A percentile compares a stretch with the other conserved stretches of the same genome.
These are phyloP conservation scores for Teleogryllus oceanicus DNA, from an alignment of 2,888 invertebrate species.

Conservation along the genomic window DNA sequence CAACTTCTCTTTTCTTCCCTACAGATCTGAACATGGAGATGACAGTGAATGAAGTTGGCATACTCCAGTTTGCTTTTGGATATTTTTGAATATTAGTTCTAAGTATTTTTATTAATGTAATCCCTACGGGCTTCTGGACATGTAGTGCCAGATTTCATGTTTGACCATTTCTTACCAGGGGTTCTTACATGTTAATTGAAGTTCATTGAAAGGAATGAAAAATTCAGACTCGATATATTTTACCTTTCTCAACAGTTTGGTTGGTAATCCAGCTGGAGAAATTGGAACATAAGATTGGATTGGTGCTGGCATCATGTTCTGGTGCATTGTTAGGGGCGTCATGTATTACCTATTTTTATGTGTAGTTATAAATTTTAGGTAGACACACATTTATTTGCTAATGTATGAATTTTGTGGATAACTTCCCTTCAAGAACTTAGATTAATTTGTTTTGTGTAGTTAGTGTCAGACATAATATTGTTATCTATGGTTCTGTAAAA, in stretches of 20 bases:
- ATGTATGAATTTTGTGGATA: not conserved
- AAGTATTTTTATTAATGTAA: not conserved
- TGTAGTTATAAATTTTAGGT: not conserved
- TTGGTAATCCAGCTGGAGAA: too few relatives aligned
- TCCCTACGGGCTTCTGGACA: too few relatives aligned
- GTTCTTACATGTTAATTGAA: too few relatives aligned
- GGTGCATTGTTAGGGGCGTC: not conserved
- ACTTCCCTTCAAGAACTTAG: too few relatives aligned
- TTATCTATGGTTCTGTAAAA: not conserved
- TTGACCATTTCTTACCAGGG: too few relatives aligned
- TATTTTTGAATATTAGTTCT: not conserved
- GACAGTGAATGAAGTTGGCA: constrained; percentile 1
- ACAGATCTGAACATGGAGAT: not conserved
- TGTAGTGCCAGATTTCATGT: too few relatives aligned
- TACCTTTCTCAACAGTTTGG: too few relatives aligned
- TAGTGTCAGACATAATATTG: too few relatives aligned
- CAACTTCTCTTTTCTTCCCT: too few relatives aligned
- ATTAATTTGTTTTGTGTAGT: too few relatives aligned
- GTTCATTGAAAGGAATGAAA: too few relatives aligned
- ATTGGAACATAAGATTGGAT: not conserved
- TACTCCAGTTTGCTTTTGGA: not conserved
- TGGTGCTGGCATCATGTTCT: not conserved
- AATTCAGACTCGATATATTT: too few relatives aligned
- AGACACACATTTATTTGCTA: not conserved
- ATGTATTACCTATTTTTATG: not conserved